These are phyloP conservation scores for Sardinella longiceps DNA, from an alignment of 2,797 vertebrate genomes.

Conservation along the genomic window DNA sequence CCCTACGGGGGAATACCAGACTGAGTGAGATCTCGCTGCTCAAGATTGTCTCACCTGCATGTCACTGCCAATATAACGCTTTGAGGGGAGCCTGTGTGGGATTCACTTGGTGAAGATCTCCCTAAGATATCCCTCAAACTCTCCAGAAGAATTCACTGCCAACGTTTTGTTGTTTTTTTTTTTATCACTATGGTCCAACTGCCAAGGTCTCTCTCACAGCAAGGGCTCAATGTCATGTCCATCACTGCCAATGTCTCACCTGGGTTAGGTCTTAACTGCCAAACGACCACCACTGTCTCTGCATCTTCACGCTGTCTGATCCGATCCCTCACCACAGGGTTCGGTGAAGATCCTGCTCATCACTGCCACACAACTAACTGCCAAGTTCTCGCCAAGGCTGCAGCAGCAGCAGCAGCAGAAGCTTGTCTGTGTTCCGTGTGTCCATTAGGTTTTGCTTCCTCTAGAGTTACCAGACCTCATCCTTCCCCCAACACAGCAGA, in stretches of 20 bases:
- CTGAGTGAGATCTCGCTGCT: not conserved
- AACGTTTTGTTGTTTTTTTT: too few species aligned
- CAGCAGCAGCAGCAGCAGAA: not conserved
- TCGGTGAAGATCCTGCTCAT: not conserved
- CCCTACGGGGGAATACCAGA: not conserved
- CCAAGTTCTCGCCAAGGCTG: not conserved
- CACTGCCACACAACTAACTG: not conserved
- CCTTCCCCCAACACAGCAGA: not conserved
- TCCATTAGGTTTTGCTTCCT: not conserved
- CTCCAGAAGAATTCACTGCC: slow-evolving; percentile 41
- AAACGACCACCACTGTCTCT: not conserved
- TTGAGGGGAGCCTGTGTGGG: not conserved
- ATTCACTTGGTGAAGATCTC: not conserved
- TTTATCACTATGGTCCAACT: not conserved
- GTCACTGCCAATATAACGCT: slow-evolving; percentile 38
- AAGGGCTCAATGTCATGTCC: not conserved
- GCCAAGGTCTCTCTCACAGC: not conserved
- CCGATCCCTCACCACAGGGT: not conserved
- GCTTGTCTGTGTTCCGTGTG: not conserved
- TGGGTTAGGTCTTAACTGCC: not conserved
- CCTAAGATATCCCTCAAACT: not conserved
- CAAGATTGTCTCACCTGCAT: slow-evolving; percentile 31
- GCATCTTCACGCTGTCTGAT: not conserved
- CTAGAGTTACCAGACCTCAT: slow-evolving; percentile 7
- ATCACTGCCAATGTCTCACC: slow-evolving; percentile 17